Base-by-base conservation (phyloP, 2,888 invertebrate genomes). In the Pyralis farinalis region DNA sequence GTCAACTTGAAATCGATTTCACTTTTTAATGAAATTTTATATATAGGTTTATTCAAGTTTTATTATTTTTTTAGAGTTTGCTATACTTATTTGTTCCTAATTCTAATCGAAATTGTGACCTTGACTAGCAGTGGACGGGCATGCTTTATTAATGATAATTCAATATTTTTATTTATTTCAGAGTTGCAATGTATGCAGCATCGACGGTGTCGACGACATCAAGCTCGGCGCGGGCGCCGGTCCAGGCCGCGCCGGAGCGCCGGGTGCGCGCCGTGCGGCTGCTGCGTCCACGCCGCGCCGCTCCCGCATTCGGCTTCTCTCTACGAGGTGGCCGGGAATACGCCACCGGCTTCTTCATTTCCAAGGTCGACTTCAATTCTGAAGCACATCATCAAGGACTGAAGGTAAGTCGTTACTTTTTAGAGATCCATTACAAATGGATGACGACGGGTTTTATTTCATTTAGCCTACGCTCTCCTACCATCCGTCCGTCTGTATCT, bases 281-380 rank as follows among this genome's bases (percentile, higher is more conserved):
- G 42, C 67, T 88, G 62, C 79, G 88, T 10, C 85, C 88, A 44
- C 77, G 86, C 49, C 69, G 87, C 31, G 68, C 84, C 1, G 71
- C 84, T 3, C 92, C 94, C 4, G 93, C 93, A 11, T 94, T 94
- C 62, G 96, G 96, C 0, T 96, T 97, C 77, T 93, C 95, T 1
- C 81, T 97, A 42, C 91, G 96, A 1, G 96, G 97, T 20, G 98
- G 98, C 9, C 91, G 94, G 50, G 98, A 98, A 71, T 96, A 97
- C 72, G 95, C 96, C 12, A 96, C 97, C 0, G 98, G 98, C 21
- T 95, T 98, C 82, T 98, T 96, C 82, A 94, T 98, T 44, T 96
- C 97, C 12, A 93, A 94, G 63, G 94, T 98, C 6, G 96, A 96
- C 54, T 92, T 94, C 22, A 95, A 95, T 42, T 96, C 97, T 1